Percentiles rank a stretch among this genome's conserved stretches.
Evolutionary conservation across 2,888 invertebrate genomes (phyloP).

Genomic region (Agrotis clavis): DNA sequence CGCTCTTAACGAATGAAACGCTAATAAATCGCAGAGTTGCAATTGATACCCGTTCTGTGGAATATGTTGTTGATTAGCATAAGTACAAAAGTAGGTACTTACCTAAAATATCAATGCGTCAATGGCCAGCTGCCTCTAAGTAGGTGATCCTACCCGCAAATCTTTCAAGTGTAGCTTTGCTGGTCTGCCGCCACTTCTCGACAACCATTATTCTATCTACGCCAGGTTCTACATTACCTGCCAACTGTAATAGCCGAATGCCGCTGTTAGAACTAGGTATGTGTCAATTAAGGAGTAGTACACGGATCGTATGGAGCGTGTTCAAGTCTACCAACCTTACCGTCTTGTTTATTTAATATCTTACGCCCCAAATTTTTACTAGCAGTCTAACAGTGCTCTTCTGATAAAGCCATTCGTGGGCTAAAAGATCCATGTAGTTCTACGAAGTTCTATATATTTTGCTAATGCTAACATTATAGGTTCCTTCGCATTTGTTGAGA

Average conservation of each 20-base stretch:
- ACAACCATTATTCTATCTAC: background rate
- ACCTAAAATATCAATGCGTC: background rate
- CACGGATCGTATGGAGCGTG: background rate
- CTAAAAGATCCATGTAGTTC: no score
- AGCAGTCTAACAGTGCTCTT: no score
- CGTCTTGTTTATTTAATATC: background rate
- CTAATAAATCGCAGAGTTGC: no score
- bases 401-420: no score
- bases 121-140: background rate
- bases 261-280: background rate
- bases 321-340: background rate
- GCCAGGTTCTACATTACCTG: background rate
- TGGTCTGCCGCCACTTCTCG: background rate
- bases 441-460: no score
- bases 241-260: background rate
- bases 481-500: no score
- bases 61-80: background rate
- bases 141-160: background rate
- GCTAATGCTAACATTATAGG: no score
- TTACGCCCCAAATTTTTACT: no score
- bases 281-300: background rate
- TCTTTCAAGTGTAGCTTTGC: background rate
- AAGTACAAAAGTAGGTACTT: background rate
- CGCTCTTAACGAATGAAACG: no score
- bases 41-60: no score